These are phyloP conservation scores for Monopis laevigella DNA, from an alignment of 2,888 invertebrate genomes.

Conservation along the genomic window DNA sequence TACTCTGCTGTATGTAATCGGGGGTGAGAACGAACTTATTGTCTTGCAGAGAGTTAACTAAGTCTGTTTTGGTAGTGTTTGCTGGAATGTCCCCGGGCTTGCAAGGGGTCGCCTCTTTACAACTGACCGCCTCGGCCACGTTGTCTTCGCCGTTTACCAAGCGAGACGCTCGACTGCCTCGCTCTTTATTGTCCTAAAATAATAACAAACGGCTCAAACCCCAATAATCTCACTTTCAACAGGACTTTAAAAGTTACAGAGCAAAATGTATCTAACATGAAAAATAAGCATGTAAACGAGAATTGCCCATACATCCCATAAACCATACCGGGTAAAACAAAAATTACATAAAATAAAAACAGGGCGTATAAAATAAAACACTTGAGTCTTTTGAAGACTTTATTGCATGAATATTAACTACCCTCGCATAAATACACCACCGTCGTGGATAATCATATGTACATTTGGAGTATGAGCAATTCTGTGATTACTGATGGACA, in stretches of 20 bases:
- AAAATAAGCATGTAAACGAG: slow-evolving; percentile 3
- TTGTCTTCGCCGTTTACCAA: slow-evolving; percentile 56
- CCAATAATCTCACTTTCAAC: not conserved
- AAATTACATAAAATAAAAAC: slow-evolving; percentile 43
- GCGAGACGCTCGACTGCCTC: slow-evolving; percentile 33
- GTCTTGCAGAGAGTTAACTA: slow-evolving; percentile 39
- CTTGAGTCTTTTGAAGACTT: slow-evolving; percentile 41
- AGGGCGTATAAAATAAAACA: slow-evolving; percentile 60
- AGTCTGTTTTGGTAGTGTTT: slow-evolving; percentile 50
- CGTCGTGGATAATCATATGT: slow-evolving; percentile 16
- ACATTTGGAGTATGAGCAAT: slow-evolving; percentile 63
- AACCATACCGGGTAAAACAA: slow-evolving; percentile 37
- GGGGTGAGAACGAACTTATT: slow-evolving; percentile 86
- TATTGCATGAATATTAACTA: slow-evolving; percentile 31
- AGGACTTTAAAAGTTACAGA: not conserved
- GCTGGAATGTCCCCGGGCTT: slow-evolving; percentile 48
- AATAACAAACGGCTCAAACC: slow-evolving; percentile 9
- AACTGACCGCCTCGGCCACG: slow-evolving; percentile 44
- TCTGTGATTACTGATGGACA: no score
- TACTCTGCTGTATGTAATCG: slow-evolving; percentile 94
- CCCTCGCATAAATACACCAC: slow-evolving; percentile 7
- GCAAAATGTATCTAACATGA: no score
- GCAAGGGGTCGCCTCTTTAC: slow-evolving; percentile 45
- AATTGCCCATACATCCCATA: slow-evolving; percentile 68
- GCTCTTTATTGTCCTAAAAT: slow-evolving; percentile 18